These are phyloP conservation scores for Shargacucullia verbasci DNA, from an alignment of 2,888 invertebrate species.

Conservation along the genomic window DNA sequence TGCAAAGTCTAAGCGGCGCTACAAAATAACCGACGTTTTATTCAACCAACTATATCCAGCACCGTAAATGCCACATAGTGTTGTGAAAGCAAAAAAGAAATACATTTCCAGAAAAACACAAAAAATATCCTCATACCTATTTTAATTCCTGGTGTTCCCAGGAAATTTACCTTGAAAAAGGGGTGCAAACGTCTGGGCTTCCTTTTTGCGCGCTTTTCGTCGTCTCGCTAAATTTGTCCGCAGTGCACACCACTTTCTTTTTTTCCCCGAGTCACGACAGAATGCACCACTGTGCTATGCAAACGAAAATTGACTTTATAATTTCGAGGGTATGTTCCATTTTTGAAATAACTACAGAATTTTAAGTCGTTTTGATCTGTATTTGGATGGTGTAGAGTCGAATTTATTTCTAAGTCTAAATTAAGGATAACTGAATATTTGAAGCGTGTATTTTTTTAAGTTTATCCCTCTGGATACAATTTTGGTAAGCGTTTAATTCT, in stretches of 20 bases:
- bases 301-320: conserved; percentile 67
- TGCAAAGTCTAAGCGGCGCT: too few relatives aligned
- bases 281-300: conserved; percentile 62
- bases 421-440: conserved; percentile 55
- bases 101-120: conserved; percentile 38
- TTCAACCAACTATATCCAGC: too few relatives aligned
- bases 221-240: conserved; percentile 81
- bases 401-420: conserved; percentile 45
- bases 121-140: conserved; percentile 54
- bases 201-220: conserved; percentile 67
- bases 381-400: conserved; percentile 52
- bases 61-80: neutral
- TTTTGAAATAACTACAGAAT: conserved; percentile 33
- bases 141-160: conserved; percentile 65
- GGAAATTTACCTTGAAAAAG: conserved; percentile 70
- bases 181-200: conserved; percentile 69
- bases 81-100: conserved; percentile 11
- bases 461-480: conserved; percentile 65
- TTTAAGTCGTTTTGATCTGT: conserved; percentile 54
- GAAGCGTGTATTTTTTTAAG: conserved; percentile 61
- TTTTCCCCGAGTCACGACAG: conserved; percentile 54
- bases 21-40: too few relatives aligned
- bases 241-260: conserved; percentile 61
- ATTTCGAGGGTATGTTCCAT: conserved; percentile 49
- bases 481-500: conserved; percentile 72